Evolutionary conservation across 2,113 vertebrate species (phyloP).

Genomic region (Coregonus clupeaformis): DNA sequence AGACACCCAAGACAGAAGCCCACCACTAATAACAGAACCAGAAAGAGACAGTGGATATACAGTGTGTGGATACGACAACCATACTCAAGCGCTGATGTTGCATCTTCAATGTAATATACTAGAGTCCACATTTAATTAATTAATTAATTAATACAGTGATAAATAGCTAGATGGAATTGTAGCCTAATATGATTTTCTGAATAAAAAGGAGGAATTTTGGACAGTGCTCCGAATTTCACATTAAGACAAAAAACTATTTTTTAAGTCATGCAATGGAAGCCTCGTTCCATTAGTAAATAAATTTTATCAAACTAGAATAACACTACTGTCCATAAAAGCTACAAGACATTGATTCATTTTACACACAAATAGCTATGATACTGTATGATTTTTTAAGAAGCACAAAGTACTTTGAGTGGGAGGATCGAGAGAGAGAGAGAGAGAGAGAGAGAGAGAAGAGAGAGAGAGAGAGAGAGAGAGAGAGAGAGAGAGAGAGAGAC

Average conservation of each 20-base stretch:
- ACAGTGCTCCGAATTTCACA: neutral
- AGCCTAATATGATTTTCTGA: neutral
- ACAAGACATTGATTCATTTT: constrained; percentile 41
- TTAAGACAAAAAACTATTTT: no score
- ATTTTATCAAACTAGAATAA: constrained; percentile 54
- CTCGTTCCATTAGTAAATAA: neutral
- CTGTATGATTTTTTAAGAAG: constrained; percentile 32
- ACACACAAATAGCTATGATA: constrained; percentile 61
- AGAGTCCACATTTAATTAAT: no score
- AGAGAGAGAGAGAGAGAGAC: no score
- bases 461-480: no score
- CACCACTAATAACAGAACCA: constrained; percentile 34
- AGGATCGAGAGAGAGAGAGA: neutral
- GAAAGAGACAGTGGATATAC: neutral
- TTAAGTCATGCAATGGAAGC: no score
- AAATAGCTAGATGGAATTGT: neutral
- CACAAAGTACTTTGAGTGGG: neutral
- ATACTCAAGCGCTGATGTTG: no score
- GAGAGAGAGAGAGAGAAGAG: no score
- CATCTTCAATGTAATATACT: no score
- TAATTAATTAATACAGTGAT: no score
- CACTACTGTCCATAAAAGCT: constrained; percentile 48
- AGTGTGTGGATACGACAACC: neutral
- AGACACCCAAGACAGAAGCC: constrained; percentile 33
- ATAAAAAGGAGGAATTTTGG: no score